These are phyloP conservation scores for Engystomops pustulosus DNA, from an alignment of 2,113 vertebrate genomes.

Conservation along the genomic window DNA sequence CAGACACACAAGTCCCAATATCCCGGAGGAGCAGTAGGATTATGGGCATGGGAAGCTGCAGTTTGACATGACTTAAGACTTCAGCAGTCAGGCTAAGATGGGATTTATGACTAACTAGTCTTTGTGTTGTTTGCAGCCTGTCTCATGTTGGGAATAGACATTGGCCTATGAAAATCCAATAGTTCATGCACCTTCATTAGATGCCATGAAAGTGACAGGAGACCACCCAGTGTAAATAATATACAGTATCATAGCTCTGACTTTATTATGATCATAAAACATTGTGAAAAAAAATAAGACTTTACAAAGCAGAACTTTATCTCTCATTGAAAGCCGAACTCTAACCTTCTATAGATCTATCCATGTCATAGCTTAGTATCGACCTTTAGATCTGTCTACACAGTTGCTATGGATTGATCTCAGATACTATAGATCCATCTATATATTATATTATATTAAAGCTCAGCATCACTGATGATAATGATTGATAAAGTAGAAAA, in stretches of 20 bases:
- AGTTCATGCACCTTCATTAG: neutral
- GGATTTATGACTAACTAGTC: slow-evolving; percentile 60
- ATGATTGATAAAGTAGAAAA: too few relatives aligned
- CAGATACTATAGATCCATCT: too few relatives aligned
- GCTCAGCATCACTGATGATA: too few relatives aligned
- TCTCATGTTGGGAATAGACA: neutral
- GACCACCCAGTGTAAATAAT: neutral
- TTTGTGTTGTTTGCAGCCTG: neutral
- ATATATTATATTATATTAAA: too few relatives aligned
- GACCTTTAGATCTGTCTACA: too few relatives aligned
- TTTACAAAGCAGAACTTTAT: neutral
- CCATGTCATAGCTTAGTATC: too few relatives aligned
- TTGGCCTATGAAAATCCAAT: neutral
- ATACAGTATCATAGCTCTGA: neutral
- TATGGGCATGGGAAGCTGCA: slow-evolving; percentile 37
- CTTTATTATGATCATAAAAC: neutral
- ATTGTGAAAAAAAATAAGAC: neutral
- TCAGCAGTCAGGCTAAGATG: slow-evolving; percentile 40
- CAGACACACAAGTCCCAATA: neutral
- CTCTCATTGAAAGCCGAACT: neutral
- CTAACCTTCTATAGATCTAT: too few relatives aligned
- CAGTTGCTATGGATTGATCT: too few relatives aligned
- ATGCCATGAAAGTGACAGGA: neutral
- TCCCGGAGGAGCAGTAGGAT: neutral
- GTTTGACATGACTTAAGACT: slow-evolving; percentile 39